phyloP scores from a whole-genome alignment of 2,113 vertebrate genomes.

The Oreochromis spilurus region DNA sequence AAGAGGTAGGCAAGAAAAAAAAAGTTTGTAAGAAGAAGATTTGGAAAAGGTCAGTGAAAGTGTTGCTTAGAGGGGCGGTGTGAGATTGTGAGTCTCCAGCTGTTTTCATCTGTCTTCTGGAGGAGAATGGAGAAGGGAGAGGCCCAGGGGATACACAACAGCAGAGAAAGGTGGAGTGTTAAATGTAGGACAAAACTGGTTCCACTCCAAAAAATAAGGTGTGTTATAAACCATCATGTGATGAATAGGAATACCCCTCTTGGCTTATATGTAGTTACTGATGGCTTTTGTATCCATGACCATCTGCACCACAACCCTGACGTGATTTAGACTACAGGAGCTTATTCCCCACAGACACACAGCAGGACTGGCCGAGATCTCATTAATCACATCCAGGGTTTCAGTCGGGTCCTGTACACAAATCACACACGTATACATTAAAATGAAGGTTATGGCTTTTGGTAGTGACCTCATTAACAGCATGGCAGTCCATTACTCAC shows the following conservation, averaged over 20 bases:
- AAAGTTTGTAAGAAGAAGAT: constrained; percentile 3
- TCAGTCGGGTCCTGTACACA: constrained; percentile 2
- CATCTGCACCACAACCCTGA: constrained; percentile 9
- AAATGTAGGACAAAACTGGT: neutral
- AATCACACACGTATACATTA: constrained; percentile 7
- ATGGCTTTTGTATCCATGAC: neutral
- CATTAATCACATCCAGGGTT: constrained; percentile 19
- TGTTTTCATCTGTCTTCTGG: neutral
- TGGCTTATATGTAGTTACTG: neutral
- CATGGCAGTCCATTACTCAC: constrained; percentile 23
- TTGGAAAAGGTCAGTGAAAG: constrained; percentile 18
- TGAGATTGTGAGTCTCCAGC: neutral
- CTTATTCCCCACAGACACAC: neutral
- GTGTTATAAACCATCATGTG: constrained; percentile 1
- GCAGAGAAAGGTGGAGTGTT: neutral
- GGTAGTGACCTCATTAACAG: constrained; percentile 35
- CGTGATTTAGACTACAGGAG: neutral
- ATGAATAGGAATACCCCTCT: constrained; percentile 35
- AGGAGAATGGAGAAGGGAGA: neutral
- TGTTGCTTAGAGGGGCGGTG: neutral
- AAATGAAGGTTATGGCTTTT: neutral
- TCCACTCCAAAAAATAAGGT: neutral
- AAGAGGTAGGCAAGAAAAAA: neutral
- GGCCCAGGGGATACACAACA: neutral
- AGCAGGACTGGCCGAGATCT: neutral